Percentiles rank a stretch among this genome's conserved stretches.
Evolutionary conservation across 2,113 vertebrate species (phyloP).

Genomic region (Platycercus adscitus): DNA sequence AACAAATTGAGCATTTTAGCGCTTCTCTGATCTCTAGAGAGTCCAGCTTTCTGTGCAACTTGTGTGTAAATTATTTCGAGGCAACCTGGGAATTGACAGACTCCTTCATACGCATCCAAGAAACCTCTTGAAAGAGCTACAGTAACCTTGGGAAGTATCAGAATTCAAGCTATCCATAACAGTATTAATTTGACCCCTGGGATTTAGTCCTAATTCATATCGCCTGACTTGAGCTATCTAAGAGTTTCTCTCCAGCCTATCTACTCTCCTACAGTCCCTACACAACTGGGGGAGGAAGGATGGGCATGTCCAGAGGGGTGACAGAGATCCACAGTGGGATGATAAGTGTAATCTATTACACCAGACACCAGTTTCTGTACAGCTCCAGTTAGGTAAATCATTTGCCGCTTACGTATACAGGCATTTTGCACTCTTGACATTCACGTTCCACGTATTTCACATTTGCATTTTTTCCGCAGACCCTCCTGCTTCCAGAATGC

Average conservation of each 20-base stretch:
- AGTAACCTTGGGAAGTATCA: neutral
- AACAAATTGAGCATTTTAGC: neutral
- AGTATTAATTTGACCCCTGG: neutral
- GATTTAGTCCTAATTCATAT: neutral
- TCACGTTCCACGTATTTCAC: neutral
- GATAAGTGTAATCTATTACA: neutral
- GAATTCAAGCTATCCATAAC: neutral
- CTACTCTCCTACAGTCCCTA: neutral
- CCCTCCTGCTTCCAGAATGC: neutral
- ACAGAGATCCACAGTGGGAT: neutral
- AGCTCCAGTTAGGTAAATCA: neutral
- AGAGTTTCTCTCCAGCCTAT: neutral
- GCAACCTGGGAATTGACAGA: neutral
- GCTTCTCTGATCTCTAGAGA: neutral
- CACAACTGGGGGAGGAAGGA: neutral
- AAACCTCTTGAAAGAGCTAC: constrained; percentile 16
- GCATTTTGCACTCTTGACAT: neutral
- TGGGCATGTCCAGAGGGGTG: neutral
- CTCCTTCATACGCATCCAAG: neutral
- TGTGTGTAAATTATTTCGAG: neutral
- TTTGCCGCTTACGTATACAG: neutral
- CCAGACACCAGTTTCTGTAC: neutral
- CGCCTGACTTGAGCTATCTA: neutral
- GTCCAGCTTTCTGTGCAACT: neutral
- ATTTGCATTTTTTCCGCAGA: neutral